phyloP scores from a whole-genome alignment of 2,888 invertebrate species.

The Eucriotettix oculatus region DNA sequence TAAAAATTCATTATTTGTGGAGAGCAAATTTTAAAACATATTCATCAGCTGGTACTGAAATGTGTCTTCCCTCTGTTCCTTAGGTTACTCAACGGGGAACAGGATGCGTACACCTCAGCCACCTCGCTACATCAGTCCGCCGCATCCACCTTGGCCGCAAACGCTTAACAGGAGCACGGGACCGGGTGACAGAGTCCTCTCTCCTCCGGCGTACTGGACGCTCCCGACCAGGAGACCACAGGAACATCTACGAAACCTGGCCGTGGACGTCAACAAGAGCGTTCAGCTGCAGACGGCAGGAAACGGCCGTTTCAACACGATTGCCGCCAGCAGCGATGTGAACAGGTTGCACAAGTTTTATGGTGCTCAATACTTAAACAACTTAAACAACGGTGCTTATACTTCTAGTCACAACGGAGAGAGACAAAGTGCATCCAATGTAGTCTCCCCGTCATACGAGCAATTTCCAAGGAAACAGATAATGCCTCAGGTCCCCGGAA shows the following conservation, averaged over 20 bases:
- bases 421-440: background rate
- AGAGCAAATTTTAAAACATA: too few relatives aligned
- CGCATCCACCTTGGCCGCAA: background rate
- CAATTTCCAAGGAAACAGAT: background rate
- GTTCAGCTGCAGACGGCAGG: background rate
- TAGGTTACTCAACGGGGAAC: too few relatives aligned
- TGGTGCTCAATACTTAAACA: background rate
- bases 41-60: too few relatives aligned
- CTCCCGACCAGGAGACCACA: background rate
- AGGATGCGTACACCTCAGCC: background rate
- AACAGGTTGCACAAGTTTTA: background rate
- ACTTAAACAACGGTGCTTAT: background rate
- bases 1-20: too few relatives aligned
- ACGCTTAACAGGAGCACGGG: background rate
- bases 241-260: background rate
- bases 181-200: too few relatives aligned
- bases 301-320: background rate
- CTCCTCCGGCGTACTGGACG: background rate
- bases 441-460: background rate
- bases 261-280: too few relatives aligned
- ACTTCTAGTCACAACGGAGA: background rate
- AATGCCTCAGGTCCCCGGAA: background rate
- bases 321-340: background rate
- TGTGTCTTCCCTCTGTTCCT: too few relatives aligned
- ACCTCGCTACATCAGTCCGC: background rate